These are phyloP conservation scores for Epinephelus moara DNA, from an alignment of 2,113 vertebrate genomes.

Conservation along the genomic window DNA sequence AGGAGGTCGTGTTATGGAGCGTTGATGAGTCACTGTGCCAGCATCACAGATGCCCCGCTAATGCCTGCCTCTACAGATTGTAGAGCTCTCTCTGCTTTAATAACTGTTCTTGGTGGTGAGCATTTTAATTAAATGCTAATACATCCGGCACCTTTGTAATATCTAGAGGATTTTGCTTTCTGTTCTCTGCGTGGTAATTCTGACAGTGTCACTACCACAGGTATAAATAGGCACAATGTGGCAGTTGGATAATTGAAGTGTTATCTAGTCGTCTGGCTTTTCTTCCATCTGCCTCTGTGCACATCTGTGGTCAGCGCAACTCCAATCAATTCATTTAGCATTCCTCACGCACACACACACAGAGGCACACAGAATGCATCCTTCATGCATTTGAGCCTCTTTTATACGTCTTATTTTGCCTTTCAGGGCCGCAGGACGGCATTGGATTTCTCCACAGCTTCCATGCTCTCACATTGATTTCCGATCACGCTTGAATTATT, in stretches of 20 bases:
- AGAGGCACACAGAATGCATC: conserved; percentile 29
- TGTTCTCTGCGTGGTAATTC: conserved; percentile 11
- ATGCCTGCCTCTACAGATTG: conserved; percentile 1
- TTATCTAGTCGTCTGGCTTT: conserved; percentile 19
- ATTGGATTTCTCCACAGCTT: conserved; percentile 63
- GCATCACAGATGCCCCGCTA: conserved; percentile 58
- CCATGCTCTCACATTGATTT: conserved; percentile 71
- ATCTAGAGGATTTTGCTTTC: conserved; percentile 34
- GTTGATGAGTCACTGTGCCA: conserved; percentile 70
- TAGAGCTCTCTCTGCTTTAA: conserved; percentile 43
- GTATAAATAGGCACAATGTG: conserved; percentile 6
- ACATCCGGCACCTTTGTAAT: conserved; percentile 40
- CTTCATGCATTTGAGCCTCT: conserved; percentile 45
- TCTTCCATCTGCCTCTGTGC: conserved; percentile 11
- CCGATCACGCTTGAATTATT: conserved; percentile 72
- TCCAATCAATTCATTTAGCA: conserved; percentile 49
- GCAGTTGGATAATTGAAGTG: conserved; percentile 41
- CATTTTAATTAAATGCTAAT: conserved; percentile 68
- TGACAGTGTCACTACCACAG: neutral
- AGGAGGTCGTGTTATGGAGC: conserved; percentile 65
- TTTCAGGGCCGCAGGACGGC: conserved; percentile 39
- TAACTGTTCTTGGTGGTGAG: conserved; percentile 47
- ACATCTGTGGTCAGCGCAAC: conserved; percentile 28
- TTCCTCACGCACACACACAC: conserved; percentile 30
- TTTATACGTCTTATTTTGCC: conserved; percentile 60